Base-by-base conservation (phyloP, 2,888 invertebrate genomes). In the Oscheius myriophilus region DNA sequence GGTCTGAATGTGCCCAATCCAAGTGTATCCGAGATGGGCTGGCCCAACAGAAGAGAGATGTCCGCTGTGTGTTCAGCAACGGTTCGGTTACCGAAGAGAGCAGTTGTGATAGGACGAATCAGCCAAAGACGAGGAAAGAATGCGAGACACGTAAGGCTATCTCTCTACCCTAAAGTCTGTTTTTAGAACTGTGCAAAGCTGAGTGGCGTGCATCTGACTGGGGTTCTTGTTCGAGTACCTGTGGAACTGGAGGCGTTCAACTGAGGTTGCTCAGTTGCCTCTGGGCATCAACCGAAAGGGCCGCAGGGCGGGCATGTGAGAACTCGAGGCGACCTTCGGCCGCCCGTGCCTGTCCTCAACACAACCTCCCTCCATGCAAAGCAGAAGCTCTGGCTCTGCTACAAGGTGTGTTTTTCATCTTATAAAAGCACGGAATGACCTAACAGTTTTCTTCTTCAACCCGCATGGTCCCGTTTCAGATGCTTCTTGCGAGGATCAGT, bases 181-280 rank as follows among this genome's bases (percentile, higher is more conserved):
- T 49, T 9, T 71, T 65, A 84, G 84, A 72, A 25, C 72, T 75
- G 53, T 85, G 86, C 74, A 78, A 91, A 83, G 93, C 95, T 0
- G 91, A 92, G 61, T 97, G 96, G 96, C 91, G 92, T 71, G 92
- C 93, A 4, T 93, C 94, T 11, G 91, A 93, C 68, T 96, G 96
- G 96, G 94, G 94, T 49, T 92, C 93, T 86, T 96, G 96, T 87
- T 91, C 92, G 79, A 93, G 93, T 25, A 89, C 90, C 0, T 96
- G 96, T 87, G 93, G 92, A 51, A 90, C 90, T 70, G 91, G 91
- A 81, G 95, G 96, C 0, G 91, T 93, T 64, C 81, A 80, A 87
- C 93, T 94, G 87, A 91, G 96, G 80, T 92, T 92, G 79, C 89
- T 96, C 67, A 93, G 93, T 83, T 96, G 96, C 88, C 93, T 95